Percentiles rank a stretch among this genome's conserved stretches.
These are phyloP conservation scores for Calidris pugnax DNA, from an alignment of 2,113 vertebrate genomes.

Conservation along the genomic window DNA sequence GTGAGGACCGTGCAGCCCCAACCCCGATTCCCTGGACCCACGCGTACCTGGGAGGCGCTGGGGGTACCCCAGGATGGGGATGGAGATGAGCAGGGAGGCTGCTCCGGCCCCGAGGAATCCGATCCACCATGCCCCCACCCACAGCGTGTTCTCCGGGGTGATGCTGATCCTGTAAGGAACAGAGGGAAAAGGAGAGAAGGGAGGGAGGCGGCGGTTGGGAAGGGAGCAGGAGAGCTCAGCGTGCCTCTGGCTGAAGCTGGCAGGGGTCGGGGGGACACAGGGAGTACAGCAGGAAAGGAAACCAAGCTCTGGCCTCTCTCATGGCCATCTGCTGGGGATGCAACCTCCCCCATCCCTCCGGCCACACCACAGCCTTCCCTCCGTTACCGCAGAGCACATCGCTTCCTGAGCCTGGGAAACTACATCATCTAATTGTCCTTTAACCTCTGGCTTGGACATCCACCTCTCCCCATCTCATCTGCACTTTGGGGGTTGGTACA, in stretches of 20 bases:
- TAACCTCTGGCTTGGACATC: not conserved
- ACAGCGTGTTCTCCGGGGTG: slow-evolving; percentile 86
- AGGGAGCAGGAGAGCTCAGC: rapidly evolving
- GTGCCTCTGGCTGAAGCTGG: not conserved
- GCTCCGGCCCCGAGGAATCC: slow-evolving; percentile 89
- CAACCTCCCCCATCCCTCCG: not conserved
- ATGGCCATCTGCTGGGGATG: not conserved
- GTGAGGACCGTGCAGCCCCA: rapidly evolving
- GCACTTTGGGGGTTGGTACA: not conserved
- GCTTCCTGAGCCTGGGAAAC: rapidly evolving
- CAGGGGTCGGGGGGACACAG: rapidly evolving
- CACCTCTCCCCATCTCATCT: not conserved
- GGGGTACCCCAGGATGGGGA: slow-evolving; percentile 92
- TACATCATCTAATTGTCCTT: not conserved
- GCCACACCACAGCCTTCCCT: not conserved
- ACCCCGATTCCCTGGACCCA: rapidly evolving
- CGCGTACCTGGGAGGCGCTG: slow-evolving; percentile 87
- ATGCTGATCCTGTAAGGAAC: slow-evolving; percentile 72
- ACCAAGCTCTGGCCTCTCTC: not conserved
- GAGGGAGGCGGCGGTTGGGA: not conserved
- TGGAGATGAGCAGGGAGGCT: slow-evolving; percentile 79
- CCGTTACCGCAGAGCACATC: not conserved
- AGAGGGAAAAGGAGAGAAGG: not conserved
- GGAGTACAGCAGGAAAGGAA: not conserved
- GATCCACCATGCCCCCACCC: slow-evolving; percentile 97